Percentiles rank a stretch among this genome's conserved stretches.
Conservation (phyloP, 2,888 invertebrate species). For the Nesidiocoris tenuis region DNA sequence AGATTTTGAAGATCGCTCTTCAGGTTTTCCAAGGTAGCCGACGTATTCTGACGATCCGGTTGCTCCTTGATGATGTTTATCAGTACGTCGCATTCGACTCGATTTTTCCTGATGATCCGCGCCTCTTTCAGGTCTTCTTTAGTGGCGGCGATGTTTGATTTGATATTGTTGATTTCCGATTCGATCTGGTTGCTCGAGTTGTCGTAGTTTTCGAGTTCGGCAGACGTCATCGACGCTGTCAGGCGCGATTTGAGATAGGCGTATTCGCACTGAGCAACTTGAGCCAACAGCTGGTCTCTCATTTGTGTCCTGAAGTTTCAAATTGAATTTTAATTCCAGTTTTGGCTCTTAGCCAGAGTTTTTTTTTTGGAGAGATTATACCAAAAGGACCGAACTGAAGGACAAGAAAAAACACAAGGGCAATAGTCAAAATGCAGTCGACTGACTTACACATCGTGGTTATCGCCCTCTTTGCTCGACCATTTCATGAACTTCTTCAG, state of each 20-base stretch:
- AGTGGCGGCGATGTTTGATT: conserved; percentile 75
- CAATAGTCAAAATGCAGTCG: too few species aligned
- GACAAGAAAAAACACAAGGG: too few species aligned
- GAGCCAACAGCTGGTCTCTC: conserved; percentile 77
- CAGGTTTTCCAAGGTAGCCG: conserved; percentile 65
- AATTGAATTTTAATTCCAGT: too few species aligned
- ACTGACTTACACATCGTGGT: conserved; percentile 63
- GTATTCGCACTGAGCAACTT: conserved; percentile 84
- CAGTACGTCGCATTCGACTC: conserved; percentile 88
- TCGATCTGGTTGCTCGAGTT: conserved; percentile 74
- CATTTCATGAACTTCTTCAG: conserved; percentile 81
- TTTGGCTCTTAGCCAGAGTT: too few species aligned
- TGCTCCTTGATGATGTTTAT: conserved; percentile 88
- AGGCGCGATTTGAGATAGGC: conserved; percentile 80
- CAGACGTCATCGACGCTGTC: conserved; percentile 77
- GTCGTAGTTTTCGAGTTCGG: conserved; percentile 80
- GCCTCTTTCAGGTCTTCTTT: conserved; percentile 80
- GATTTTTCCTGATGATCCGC: conserved; percentile 83
- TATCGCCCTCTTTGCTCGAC: conserved; percentile 68
- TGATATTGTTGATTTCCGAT: conserved; percentile 74
- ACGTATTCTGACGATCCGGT: conserved; percentile 80
- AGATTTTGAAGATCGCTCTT: conserved; percentile 72
- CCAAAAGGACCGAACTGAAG: too few species aligned
- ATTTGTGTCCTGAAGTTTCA: conserved; percentile 64
- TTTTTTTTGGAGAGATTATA: too few species aligned